phyloP scores from a whole-genome alignment of 2,113 vertebrate species.

The Fregata magnificens region DNA sequence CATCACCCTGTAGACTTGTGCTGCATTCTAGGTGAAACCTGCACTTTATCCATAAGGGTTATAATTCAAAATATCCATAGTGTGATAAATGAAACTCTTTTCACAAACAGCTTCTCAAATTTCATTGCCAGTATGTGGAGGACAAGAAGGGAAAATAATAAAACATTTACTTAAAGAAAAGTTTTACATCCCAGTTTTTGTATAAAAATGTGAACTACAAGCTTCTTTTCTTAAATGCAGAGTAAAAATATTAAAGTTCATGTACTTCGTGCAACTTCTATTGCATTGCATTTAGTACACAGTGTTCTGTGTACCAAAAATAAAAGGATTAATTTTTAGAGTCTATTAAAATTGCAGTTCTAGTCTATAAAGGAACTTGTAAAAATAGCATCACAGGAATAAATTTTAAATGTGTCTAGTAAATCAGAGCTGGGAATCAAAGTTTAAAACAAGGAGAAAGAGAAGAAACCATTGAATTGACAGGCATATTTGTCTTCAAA shows the following conservation, averaged over 20 bases:
- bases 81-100: background rate
- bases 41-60: background rate
- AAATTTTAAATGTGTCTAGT: background rate
- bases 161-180: background rate
- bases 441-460: background rate
- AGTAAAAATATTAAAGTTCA: background rate
- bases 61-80: background rate
- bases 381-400: conserved; percentile 41
- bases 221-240: background rate
- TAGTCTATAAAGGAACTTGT: conserved; percentile 10
- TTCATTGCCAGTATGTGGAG: background rate
- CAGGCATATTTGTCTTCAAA: background rate
- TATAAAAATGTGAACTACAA: background rate
- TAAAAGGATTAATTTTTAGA: conserved; percentile 35
- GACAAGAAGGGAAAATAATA: background rate
- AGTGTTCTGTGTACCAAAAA: conserved; percentile 34
- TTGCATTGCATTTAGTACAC: background rate
- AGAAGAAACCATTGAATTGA: background rate
- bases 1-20: background rate
- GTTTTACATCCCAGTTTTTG: background rate
- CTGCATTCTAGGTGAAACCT: background rate
- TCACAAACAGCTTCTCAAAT: background rate
- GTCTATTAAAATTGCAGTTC: conserved; percentile 21
- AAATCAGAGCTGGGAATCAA: conserved; percentile 26
- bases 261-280: background rate